Percentiles rank a stretch among this genome's conserved stretches.
Evolutionary conservation across 1,140 invertebrate genomes (phyloP).

Genomic region (Achroia grisella): DNA sequence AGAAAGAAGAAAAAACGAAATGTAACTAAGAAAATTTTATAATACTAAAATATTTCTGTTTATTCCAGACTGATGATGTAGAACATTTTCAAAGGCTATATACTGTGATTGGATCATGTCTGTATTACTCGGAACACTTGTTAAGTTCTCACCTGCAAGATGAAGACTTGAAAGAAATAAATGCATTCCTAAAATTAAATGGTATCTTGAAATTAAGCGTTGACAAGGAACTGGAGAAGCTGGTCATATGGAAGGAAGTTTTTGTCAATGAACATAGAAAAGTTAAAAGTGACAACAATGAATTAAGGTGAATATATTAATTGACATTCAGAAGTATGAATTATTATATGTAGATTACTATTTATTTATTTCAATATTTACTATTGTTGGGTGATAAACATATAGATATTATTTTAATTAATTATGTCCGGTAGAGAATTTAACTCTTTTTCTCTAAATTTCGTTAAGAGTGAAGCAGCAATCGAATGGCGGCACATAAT

Average conservation of each 20-base stretch:
- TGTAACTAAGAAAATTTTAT: too few relatives aligned
- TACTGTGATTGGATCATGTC: slow-evolving; percentile 82
- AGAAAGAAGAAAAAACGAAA: too few relatives aligned
- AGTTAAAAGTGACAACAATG: slow-evolving; percentile 39
- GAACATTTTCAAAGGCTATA: slow-evolving; percentile 85
- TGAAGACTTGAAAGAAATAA: slow-evolving; percentile 80
- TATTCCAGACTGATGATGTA: slow-evolving; percentile 82
- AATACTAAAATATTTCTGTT: background rate
- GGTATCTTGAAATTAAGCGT: slow-evolving; percentile 79
- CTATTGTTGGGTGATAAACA: too few relatives aligned
- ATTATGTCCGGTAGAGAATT: too few relatives aligned
- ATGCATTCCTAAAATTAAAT: slow-evolving; percentile 80
- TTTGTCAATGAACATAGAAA: slow-evolving; percentile 70
- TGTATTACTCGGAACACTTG: slow-evolving; percentile 83
- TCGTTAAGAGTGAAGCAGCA: too few relatives aligned
- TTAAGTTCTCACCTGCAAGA: slow-evolving; percentile 82
- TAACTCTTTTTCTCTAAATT: too few relatives aligned
- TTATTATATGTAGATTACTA: too few relatives aligned
- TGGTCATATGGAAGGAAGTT: slow-evolving; percentile 86
- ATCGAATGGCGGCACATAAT: too few relatives aligned
- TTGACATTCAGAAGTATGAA: too few relatives aligned
- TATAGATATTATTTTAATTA: slow-evolving; percentile 8
- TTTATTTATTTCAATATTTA: background rate
- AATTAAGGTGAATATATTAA: slow-evolving; percentile 43
- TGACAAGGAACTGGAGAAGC: slow-evolving; percentile 78